Base-by-base conservation (phyloP, 2,113 vertebrate species). In the Pelobates fuscus region DNA sequence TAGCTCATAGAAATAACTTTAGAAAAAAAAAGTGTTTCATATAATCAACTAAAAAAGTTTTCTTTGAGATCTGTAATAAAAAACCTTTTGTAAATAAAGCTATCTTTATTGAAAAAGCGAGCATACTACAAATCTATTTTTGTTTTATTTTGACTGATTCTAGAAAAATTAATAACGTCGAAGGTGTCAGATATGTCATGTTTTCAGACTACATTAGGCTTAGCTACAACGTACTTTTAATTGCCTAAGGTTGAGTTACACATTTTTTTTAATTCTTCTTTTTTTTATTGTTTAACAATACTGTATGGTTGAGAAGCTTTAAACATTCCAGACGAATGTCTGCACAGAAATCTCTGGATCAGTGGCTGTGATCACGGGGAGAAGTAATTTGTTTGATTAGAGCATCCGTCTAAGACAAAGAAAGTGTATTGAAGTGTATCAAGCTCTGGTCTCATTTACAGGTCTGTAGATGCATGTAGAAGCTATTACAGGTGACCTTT, bases 401-500 rank as follows among this genome's bases (percentile, higher is more conserved):
- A 81, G 80, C 77, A 86, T 82, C 79, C 67, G 18, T 81, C 80
- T 82, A 81, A 86, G 85, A 86, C 85, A 86, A 87, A 84, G 83
- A 65, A 81, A 82, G 86, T 64, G 82, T 83, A 88, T 85, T 78
- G 81, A 82, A 89, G 84, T 88, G 89, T 91, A 85, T 84, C 85
- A 44, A 75, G 83, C 83, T 87, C 84, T 85, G 88, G 84, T 88
- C 87, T 83, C 85, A 80, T 90, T 88, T 87, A 89, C 89, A 90
- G 85, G 86, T 85, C 86, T 84, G 79, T 85, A 91, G 87, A 90
- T 86, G 90, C 86, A 85, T 37, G 81, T 77, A 86, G 84, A 77
- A 89, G 88, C 86, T 88, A 91, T 93, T 95, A 89, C 89, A 87
- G 84, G 64, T 81, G 88, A 91, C 87, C 92, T 88, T 85, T 89